A percentile compares a stretch with the other conserved stretches of the same genome.
phyloP scores from a whole-genome alignment of 2,888 invertebrate genomes.

The Platerodrilus igneus region DNA sequence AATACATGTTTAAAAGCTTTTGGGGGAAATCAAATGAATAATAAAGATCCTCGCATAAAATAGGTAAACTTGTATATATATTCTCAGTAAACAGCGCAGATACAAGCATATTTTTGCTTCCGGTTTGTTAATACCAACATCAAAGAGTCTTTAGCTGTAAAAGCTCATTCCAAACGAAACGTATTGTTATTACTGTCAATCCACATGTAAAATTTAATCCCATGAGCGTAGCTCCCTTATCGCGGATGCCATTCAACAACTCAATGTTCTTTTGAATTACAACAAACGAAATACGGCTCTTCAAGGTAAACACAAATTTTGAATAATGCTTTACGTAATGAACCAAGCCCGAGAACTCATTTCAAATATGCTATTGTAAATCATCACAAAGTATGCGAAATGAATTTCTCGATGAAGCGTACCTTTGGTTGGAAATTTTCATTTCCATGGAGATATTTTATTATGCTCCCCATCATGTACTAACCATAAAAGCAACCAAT shows the following conservation, averaged over 20 bases:
- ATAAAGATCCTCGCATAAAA: no score
- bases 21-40: no score
- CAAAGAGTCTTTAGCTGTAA: constrained; percentile 40
- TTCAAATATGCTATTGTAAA: constrained; percentile 39
- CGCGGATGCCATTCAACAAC: constrained; percentile 43
- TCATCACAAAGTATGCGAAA: constrained; percentile 35
- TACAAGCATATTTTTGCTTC: constrained; percentile 33
- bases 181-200: constrained; percentile 50
- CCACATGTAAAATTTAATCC: constrained; percentile 50
- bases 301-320: constrained; percentile 44
- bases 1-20: no score
- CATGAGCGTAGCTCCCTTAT: constrained; percentile 37
- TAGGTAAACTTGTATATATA: no score
- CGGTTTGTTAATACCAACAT: constrained; percentile 47
- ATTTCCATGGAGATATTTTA: constrained; percentile 19
- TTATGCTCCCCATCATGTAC: constrained; percentile 8
- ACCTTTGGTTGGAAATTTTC: constrained; percentile 15
- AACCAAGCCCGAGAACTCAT: constrained; percentile 39
- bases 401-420: constrained; percentile 24
- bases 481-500: constrained; percentile 7
- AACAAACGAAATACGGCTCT: constrained; percentile 43
- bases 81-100: no score
- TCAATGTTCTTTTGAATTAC: constrained; percentile 45
- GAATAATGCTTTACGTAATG: constrained; percentile 44
- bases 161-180: constrained; percentile 44